Conservation (phyloP, 1,140 invertebrate species). For the Oedothorax gibbosus region DNA sequence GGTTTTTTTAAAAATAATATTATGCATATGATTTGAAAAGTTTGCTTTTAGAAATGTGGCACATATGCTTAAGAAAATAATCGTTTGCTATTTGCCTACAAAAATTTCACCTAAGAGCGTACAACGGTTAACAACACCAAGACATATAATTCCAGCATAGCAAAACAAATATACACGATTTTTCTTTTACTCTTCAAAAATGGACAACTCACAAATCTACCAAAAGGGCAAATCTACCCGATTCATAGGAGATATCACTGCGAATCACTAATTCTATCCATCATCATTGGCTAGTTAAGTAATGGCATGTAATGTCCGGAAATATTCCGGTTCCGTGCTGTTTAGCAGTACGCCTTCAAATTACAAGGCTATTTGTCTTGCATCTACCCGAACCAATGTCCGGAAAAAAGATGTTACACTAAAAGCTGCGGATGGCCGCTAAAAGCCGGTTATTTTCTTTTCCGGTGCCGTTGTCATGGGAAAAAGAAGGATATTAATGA, state of each 20-base stretch:
- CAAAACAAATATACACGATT: background rate
- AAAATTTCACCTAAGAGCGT: too few species aligned
- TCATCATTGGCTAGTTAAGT: conserved; percentile 12
- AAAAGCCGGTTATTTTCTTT: conserved; percentile 39
- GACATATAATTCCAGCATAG: background rate
- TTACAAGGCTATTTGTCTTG: conserved; percentile 39
- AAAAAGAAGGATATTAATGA: conserved; percentile 6
- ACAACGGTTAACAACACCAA: background rate
- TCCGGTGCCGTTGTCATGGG: conserved; percentile 12
- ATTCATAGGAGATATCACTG: background rate
- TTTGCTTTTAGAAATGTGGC: too few species aligned
- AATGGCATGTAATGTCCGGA: background rate
- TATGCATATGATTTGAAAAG: too few species aligned
- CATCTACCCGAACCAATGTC: background rate
- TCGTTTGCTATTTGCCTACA: too few species aligned
- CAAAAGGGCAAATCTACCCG: background rate
- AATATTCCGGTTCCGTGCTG: conserved; percentile 24
- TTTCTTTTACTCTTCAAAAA: background rate
- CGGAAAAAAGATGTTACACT: background rate
- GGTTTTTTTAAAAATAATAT: too few species aligned
- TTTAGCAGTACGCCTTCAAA: conserved; percentile 13
- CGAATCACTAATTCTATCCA: background rate
- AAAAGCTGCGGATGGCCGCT: conserved; percentile 36
- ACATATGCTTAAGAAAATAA: too few species aligned
- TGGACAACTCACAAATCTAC: background rate